Base-by-base conservation (phyloP, 2,888 invertebrate genomes). In the Cheilosia vernalis region DNA sequence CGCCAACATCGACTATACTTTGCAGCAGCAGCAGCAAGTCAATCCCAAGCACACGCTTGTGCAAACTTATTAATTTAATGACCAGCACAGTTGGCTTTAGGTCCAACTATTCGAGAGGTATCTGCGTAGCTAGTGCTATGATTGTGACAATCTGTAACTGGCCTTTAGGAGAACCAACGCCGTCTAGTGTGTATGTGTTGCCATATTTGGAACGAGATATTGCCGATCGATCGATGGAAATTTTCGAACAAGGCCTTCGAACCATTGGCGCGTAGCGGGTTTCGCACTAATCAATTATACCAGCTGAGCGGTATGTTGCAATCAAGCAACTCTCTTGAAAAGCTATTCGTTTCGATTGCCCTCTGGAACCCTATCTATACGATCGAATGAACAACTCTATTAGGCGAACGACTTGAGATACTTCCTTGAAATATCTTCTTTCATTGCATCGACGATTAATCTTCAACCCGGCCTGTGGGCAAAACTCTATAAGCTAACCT, bases 21-120 rank as follows among this genome's bases (percentile, higher is more conserved):
- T 24, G 42, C 13, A 53, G 27, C 27, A 30, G 27, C 6, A 30
- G 55, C 42, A 63, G n/a, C 49, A 40, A 85, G 81, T 85, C 85
- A 77, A 72, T 80, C 51, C 56, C 40, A 72, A 51, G 81, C 85
- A 81, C 84, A 80, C 72, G 77, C 81, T 76, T 77, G 85, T 85
- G 85, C 77, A 81, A 85, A 85, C 85, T 85, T 77, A 85, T 85
- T 85, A 85, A 85, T 81, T 85, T 81, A 85, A 85, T 85, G 85
- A 67, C 76, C 76, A 77, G 33, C 76, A 37, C 53, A 49, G 58
- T 47, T 61, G 80, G 49, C 58, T 33, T 47, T 44, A 47, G 61
- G n/a, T 61, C 64, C 55, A 82, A 72, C 17, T 55, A 33, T 33
- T 24, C 37, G 51, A 42, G 7, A n/a, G n/a, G 42, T 66, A 70